phyloP scores from a whole-genome alignment of 2,888 invertebrate genomes.

The Drosophila greeni region DNA sequence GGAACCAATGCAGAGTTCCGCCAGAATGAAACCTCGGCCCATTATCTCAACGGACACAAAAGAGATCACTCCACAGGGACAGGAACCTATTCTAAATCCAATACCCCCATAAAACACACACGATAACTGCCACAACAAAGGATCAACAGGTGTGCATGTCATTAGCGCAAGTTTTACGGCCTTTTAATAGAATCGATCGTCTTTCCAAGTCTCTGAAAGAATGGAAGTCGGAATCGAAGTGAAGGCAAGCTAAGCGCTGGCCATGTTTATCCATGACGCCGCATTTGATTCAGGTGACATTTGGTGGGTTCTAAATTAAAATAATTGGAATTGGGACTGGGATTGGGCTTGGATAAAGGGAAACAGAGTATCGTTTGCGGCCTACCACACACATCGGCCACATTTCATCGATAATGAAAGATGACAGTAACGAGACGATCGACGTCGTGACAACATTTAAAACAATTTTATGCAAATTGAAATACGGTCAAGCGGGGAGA shows the following conservation, averaged over 20 bases:
- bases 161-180: constrained; percentile 66
- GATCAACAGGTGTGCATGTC: constrained; percentile 72
- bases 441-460: constrained; percentile 70
- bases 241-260: constrained; percentile 55
- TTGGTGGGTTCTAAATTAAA: constrained; percentile 65
- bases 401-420: constrained; percentile 76
- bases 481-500: constrained; percentile 52
- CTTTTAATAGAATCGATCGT: constrained; percentile 67
- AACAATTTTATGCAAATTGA: constrained; percentile 74
- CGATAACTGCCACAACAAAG: constrained; percentile 59
- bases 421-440: constrained; percentile 75
- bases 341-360: background rate
- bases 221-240: constrained; percentile 17
- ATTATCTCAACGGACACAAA: constrained; percentile 18
- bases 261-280: constrained; percentile 56
- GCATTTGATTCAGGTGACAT: constrained; percentile 38
- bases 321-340: constrained; percentile 20
- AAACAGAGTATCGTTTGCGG: constrained; percentile 9
- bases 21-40: background rate
- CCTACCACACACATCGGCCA: constrained; percentile 69
- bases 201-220: constrained; percentile 18
- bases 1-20: constrained; percentile 10
- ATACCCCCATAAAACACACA: constrained; percentile 35
- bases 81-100: constrained; percentile 6
- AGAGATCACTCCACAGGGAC: constrained; percentile 11